Percentiles rank a stretch among this genome's conserved stretches.
Conservation (phyloP, 92 coral and sea anemone species). For the Pocillopora meandrina region DNA sequence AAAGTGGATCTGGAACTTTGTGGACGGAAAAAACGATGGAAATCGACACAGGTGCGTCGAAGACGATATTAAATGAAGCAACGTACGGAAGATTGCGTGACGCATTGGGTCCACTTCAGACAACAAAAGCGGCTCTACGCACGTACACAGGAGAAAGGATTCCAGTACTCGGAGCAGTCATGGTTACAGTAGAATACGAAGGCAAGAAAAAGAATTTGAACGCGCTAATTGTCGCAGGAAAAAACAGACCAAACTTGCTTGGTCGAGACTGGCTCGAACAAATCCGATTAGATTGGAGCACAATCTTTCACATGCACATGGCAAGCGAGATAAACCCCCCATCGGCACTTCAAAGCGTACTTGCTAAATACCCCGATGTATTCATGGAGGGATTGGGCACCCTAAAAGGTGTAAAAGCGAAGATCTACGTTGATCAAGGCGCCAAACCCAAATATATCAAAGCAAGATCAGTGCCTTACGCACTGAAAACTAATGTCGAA, state of each 20-base stretch:
- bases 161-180: conserved; percentile 32
- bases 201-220: conserved; percentile 17
- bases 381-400: conserved; percentile 48
- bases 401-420: conserved; percentile 39
- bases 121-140: conserved; percentile 29
- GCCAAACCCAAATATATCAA: conserved; percentile 34
- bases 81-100: conserved; percentile 35
- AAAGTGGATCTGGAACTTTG: conserved; percentile 44
- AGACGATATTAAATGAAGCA: conserved; percentile 37
- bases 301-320: background rate
- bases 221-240: conserved; percentile 30
- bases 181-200: conserved; percentile 33
- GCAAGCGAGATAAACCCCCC: background rate
- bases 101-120: conserved; percentile 37
- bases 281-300: conserved; percentile 49
- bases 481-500: conserved; percentile 30
- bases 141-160: conserved; percentile 46
- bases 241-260: conserved; percentile 38
- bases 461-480: conserved; percentile 33
- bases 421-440: conserved; percentile 25
- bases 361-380: conserved; percentile 7
- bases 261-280: conserved; percentile 54
- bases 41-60: conserved; percentile 58
- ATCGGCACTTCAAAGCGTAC: background rate
- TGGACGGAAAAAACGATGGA: conserved; percentile 34